Conservation (phyloP, 2,797 vertebrate genomes). For the Florisuga fusca region DNA sequence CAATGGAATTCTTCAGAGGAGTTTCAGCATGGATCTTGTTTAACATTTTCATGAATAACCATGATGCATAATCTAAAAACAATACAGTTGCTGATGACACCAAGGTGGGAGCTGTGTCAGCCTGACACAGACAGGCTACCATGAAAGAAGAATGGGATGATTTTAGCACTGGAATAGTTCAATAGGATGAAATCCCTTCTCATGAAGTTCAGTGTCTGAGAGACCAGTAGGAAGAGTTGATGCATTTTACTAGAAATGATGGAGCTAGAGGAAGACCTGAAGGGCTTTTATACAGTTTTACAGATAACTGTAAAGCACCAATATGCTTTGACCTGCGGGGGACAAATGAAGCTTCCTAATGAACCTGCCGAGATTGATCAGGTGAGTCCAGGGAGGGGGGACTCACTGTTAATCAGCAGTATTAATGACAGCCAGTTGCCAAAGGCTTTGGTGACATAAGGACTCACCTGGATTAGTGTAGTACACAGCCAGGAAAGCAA, state of each 20-base stretch:
- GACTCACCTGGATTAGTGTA: not conserved
- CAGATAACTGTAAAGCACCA: not conserved
- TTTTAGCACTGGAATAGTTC: not conserved
- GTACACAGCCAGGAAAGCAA: not conserved
- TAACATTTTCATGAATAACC: not conserved
- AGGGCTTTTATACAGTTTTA: not conserved
- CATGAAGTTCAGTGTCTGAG: not conserved
- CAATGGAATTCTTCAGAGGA: not conserved
- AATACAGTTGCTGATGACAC: not conserved
- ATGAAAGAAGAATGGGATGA: not conserved
- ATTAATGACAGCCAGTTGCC: not conserved
- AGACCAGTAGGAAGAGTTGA: not conserved
- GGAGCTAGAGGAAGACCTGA: not conserved
- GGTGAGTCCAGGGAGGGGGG: not conserved
- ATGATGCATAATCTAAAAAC: not conserved
- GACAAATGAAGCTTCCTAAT: not conserved
- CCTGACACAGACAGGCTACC: not conserved
- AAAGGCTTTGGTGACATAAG: not conserved
- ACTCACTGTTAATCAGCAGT: not conserved
- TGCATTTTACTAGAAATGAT: not conserved
- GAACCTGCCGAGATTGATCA: not conserved
- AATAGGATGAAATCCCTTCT: not conserved
- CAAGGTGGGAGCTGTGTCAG: not conserved
- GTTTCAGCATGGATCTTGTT: not conserved
- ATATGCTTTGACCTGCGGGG: not conserved